Evolutionary conservation across 2,113 vertebrate genomes (phyloP).

Genomic region (Sardina pilchardus): DNA sequence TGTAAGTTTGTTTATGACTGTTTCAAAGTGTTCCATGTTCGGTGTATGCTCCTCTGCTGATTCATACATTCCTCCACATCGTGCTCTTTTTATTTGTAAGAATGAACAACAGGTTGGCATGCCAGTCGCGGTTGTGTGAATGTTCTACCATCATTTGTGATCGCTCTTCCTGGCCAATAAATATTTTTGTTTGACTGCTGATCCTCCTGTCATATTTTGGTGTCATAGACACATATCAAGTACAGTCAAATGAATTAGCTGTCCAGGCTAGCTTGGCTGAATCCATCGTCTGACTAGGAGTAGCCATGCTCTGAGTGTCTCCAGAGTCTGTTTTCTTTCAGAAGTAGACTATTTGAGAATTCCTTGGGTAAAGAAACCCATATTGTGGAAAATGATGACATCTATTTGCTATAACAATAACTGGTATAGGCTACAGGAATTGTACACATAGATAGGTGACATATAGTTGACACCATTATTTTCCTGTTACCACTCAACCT

Average conservation of each 20-base stretch:
- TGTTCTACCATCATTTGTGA: conserved; percentile 62
- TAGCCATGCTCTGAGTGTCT: not conserved
- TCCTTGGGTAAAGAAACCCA: too few relatives aligned
- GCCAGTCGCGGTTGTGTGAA: conserved; percentile 65
- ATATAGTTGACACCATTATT: too few relatives aligned
- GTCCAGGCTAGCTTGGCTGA: too few relatives aligned
- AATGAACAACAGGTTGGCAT: conserved; percentile 53
- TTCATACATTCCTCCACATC: conserved; percentile 67
- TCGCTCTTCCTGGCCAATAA: conserved; percentile 67
- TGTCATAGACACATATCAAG: not conserved
- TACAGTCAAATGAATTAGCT: not conserved
- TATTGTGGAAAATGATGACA: too few relatives aligned
- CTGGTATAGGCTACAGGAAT: too few relatives aligned
- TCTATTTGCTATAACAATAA: too few relatives aligned
- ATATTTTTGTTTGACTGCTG: conserved; percentile 53
- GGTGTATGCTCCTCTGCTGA: conserved; percentile 46
- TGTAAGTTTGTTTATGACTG: not conserved
- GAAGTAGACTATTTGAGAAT: too few relatives aligned
- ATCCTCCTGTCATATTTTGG: not conserved
- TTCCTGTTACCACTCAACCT: not conserved
- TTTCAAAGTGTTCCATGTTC: conserved; percentile 28
- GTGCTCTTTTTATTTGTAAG: conserved; percentile 62
- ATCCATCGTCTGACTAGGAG: not conserved
- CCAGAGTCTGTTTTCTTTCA: too few relatives aligned
- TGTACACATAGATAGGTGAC: too few relatives aligned